phyloP scores from a whole-genome alignment of 2,888 invertebrate species.

The Oligia strigilis region DNA sequence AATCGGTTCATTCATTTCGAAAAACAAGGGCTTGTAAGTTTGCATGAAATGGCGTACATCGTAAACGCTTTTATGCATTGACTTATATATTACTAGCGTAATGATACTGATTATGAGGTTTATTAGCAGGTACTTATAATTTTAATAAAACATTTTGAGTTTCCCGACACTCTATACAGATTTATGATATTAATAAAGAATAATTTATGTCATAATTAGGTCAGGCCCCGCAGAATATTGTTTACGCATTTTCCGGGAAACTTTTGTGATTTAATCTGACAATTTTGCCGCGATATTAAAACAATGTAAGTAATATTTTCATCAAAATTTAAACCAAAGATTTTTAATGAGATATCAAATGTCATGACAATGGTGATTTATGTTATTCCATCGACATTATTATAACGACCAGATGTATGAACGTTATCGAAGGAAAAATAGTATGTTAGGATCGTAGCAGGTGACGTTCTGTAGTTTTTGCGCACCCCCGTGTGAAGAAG shows the following conservation, averaged over 20 bases:
- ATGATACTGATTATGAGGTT: too few species aligned
- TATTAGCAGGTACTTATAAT: too few species aligned
- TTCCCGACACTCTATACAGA: conserved; percentile 8
- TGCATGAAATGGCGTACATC: too few species aligned
- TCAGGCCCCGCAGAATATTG: conserved; percentile 30
- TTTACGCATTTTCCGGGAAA: neutral
- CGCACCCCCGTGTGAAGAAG: neutral
- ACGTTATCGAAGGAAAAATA: too few species aligned
- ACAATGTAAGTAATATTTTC: neutral
- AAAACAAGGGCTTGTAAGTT: too few species aligned
- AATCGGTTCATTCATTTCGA: too few species aligned
- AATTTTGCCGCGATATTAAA: conserved; percentile 6
- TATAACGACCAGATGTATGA: neutral
- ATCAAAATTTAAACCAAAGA: neutral
- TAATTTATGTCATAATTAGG: conserved; percentile 54
- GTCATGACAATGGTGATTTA: neutral
- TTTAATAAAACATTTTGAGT: conserved; percentile 37
- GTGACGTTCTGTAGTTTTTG: too few species aligned
- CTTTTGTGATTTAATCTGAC: conserved; percentile 10
- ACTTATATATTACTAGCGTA: too few species aligned
- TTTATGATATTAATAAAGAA: conserved; percentile 55
- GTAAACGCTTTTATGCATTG: neutral
- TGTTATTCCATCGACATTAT: neutral
- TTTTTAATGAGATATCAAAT: neutral
- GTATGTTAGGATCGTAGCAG: too few species aligned